Evolutionary conservation across 2,888 invertebrate genomes (phyloP), one percentile per base, ranked within the genome.

Genomic region (Cataglyphis cursor): DNA sequence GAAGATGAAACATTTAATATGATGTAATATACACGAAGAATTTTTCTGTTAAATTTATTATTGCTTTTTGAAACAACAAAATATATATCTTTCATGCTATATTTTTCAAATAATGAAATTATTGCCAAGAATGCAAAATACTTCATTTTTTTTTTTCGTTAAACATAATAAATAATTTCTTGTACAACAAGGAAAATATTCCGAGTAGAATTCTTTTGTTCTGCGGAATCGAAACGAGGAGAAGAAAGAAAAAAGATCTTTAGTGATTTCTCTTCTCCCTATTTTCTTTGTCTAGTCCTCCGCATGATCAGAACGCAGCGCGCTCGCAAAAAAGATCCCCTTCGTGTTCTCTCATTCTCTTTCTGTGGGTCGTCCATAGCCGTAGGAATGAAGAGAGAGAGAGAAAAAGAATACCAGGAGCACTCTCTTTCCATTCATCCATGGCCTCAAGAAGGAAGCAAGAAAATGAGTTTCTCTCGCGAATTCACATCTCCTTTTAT

Each of bases 371-470:
- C 44, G 51, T 66, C 76, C 57, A 18, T 57, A 31, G 59, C 18
- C 44, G 21, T 44, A 72, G 44, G 44, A 59, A 72, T 59, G 31
- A 57, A 59, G 59, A 65, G 41, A 78, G 48, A 65, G 57, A 78
- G 48, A 65, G 57, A 78, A 78, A 68, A 78, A 18, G 38, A 76
- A 44, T 35, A 65, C 18, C 35, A 62, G 28, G 24, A 76, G 10
- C 61, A n/a, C n/a, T 28, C 21, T n/a, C 76, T 62, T 80, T 81
- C 73, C 81, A 70, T 48, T 54, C 70, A 18, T 31, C 44, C 70
- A 24, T 81, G 68, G 51, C 5, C 68, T 48, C 72, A 82, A 82
- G 78, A 68, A 78, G 82, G 65, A 78, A 82, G 61, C 61, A 82
- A 78, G 66, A 75, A 82, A 65, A 82, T 61, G 18, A 64, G 54